Evolutionary conservation across 2,797 vertebrate species (phyloP).

Genomic region (Eleutherodactylus coqui): DNA sequence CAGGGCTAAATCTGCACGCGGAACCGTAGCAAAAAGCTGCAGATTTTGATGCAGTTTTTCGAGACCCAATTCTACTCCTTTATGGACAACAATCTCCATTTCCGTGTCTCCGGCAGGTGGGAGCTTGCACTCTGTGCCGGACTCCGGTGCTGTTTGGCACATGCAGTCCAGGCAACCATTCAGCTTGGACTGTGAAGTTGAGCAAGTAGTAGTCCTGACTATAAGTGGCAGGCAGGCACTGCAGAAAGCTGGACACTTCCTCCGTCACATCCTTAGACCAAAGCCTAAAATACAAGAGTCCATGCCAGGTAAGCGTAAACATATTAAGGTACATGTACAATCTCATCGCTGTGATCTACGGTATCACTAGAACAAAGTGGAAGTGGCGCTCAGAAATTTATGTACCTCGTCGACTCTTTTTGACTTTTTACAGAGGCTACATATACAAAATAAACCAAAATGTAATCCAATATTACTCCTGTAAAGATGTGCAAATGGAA

Average conservation of each 20-base stretch:
- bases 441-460: not conserved
- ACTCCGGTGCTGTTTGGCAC: conserved; percentile 66
- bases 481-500: no score
- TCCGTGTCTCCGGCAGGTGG: conserved; percentile 67
- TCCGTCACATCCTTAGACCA: conserved; percentile 71
- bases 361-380: no score
- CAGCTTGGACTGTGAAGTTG: conserved; percentile 67
- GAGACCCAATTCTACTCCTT: no score
- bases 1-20: no score
- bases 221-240: conserved; percentile 70
- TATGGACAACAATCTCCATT: not conserved
- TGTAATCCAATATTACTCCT: not conserved
- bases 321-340: not conserved
- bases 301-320: conserved; percentile 61
- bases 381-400: no score
- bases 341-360: not conserved
- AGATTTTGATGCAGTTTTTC: no score
- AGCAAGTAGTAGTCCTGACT: conserved; percentile 75
- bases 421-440: not conserved
- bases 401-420: no score
- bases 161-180: conserved; percentile 66
- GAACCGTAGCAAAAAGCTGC: no score
- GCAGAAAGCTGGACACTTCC: conserved; percentile 71
- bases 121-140: conserved; percentile 72
- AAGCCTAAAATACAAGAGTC: fast-evolving